A percentile compares a stretch with the other conserved stretches of the same genome.
Conservation (phyloP, 2,113 vertebrate genomes). For the Euleptes europaea region DNA sequence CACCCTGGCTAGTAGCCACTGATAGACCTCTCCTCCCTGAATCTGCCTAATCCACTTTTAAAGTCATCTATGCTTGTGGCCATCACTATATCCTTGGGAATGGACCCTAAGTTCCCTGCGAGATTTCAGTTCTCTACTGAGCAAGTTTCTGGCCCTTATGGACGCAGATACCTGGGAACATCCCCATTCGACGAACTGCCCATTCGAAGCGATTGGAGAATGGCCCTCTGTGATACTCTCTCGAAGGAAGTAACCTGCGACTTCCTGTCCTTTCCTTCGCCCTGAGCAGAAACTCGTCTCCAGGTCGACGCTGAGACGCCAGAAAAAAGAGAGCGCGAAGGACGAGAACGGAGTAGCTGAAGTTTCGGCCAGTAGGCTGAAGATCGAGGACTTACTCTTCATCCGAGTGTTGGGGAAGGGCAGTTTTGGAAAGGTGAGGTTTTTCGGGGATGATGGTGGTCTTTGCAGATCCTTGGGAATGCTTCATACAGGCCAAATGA, state of each 20-base stretch:
- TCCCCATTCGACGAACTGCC: too few species aligned
- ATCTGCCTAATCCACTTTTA: too few species aligned
- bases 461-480: too few species aligned
- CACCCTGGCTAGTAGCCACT: too few species aligned
- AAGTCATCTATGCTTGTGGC: too few species aligned
- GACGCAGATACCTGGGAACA: too few species aligned
- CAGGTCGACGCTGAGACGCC: constrained; percentile 68
- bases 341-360: constrained; percentile 47
- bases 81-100: too few species aligned
- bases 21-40: too few species aligned
- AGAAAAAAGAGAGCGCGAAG: constrained; percentile 64
- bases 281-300: constrained; percentile 71
- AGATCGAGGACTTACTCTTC: constrained; percentile 89
- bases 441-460: too few species aligned
- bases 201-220: too few species aligned
- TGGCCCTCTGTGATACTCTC: too few species aligned
- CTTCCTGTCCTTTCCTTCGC: not conserved
- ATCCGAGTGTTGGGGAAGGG: constrained; percentile 95
- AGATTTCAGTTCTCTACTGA: not conserved
- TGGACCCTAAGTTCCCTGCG: not conserved
- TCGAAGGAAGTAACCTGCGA: not conserved
- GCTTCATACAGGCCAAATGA: too few species aligned
- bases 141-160: not conserved
- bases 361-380: constrained; percentile 73
- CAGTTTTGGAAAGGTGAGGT: constrained; percentile 95